Conservation (phyloP, 2,888 invertebrate species). For the Gonocerus acuteangulatus region DNA sequence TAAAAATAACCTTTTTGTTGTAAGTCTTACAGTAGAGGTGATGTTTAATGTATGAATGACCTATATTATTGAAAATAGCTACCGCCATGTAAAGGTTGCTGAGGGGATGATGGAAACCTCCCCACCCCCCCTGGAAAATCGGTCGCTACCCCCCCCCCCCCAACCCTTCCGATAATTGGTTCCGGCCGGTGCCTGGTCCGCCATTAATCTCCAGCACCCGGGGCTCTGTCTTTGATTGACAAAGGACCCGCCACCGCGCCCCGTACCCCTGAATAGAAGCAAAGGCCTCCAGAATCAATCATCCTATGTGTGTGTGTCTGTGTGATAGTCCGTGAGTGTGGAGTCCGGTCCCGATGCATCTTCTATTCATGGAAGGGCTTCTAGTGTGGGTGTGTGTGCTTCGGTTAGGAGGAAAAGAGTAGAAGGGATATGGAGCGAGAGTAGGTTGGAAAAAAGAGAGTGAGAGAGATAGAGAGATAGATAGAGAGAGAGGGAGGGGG, state of each 20-base stretch:
- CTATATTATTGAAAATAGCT: too few relatives aligned
- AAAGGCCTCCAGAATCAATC: constrained; percentile 28
- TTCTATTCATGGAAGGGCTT: constrained; percentile 17
- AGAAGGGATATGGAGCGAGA: too few relatives aligned
- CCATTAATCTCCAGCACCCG: constrained; percentile 28
- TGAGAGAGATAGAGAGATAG: too few relatives aligned
- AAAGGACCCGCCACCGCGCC: constrained; percentile 11
- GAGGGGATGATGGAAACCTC: constrained; percentile 7
- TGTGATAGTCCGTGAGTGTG: too few relatives aligned
- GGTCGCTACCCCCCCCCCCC: neutral
- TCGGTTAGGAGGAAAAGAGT: too few relatives aligned
- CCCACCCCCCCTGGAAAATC: neutral
- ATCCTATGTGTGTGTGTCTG: constrained; percentile 7
- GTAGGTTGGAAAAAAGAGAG: too few relatives aligned
- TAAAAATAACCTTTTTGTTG: too few relatives aligned
- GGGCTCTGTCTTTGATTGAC: constrained; percentile 32
- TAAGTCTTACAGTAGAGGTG: too few relatives aligned
- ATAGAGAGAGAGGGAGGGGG: too few relatives aligned
- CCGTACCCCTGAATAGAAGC: constrained; percentile 13
- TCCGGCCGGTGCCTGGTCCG: neutral
- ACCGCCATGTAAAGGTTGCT: too few relatives aligned
- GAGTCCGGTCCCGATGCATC: constrained; percentile 27
- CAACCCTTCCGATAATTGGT: constrained; percentile 9
- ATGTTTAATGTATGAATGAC: too few relatives aligned
- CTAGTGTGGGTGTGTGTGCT: too few relatives aligned